Evolutionary conservation across 2,888 invertebrate genomes (phyloP).

Genomic region (Hydrotaea diabolus): DNA sequence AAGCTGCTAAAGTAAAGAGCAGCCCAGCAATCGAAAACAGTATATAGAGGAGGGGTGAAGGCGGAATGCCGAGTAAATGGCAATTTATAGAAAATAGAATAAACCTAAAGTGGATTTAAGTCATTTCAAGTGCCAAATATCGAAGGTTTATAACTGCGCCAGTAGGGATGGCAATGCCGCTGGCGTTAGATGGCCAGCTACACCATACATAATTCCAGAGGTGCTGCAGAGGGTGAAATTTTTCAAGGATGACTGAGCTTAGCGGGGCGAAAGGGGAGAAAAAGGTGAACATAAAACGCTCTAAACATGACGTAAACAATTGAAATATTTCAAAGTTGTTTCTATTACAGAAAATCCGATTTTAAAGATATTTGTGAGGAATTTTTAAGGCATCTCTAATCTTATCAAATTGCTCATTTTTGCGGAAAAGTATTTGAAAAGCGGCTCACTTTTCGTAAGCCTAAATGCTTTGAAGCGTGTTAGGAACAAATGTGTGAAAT

Average conservation of each 20-base stretch:
- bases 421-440: too few species aligned
- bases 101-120: conserved; percentile 51
- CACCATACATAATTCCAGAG: too few species aligned
- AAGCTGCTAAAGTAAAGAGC: neutral
- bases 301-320: neutral
- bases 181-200: neutral
- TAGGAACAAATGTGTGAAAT: too few species aligned
- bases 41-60: conserved; percentile 33
- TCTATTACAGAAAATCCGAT: neutral
- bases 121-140: conserved; percentile 55
- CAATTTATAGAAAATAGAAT: conserved; percentile 48
- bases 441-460: too few species aligned
- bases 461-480: too few species aligned
- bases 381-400: neutral
- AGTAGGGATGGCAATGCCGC: neutral
- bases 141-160: conserved; percentile 45
- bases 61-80: conserved; percentile 47
- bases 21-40: conserved; percentile 42
- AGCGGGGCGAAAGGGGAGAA: too few species aligned
- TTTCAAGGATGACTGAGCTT: neutral
- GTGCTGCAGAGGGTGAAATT: neutral
- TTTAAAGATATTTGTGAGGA: neutral
- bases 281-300: neutral
- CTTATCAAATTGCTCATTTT: conserved; percentile 7
- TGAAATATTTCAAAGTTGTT: neutral